These are phyloP conservation scores for Chromobotia macracanthus DNA, from an alignment of 2,797 vertebrate species.

Conservation along the genomic window DNA sequence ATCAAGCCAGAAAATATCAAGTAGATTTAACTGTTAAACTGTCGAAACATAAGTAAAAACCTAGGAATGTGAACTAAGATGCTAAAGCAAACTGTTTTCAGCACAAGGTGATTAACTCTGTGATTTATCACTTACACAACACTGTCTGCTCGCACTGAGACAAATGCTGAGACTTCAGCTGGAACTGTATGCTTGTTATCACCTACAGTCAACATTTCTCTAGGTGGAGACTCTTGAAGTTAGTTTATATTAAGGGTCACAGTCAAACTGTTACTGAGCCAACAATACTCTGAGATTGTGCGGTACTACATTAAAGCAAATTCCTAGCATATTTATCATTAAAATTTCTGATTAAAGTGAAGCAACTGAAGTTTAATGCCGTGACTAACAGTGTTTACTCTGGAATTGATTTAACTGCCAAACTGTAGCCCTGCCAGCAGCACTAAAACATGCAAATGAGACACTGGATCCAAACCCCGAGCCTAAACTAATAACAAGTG, in stretches of 20 bases:
- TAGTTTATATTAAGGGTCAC: conserved; percentile 37
- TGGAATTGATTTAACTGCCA: conserved; percentile 6
- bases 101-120: not conserved
- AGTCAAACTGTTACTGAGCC: conserved; percentile 8
- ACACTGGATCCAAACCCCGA: conserved; percentile 2
- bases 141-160: conserved; percentile 54
- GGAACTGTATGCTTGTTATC: conserved; percentile 49
- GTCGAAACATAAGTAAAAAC: too few species aligned
- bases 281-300: conserved; percentile 6
- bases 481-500: conserved; percentile 18
- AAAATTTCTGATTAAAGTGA: not conserved
- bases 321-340: conserved; percentile 10
- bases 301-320: not conserved
- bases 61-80: too few species aligned
- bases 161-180: conserved; percentile 64
- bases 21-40: not conserved
- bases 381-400: conserved; percentile 6
- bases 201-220: conserved; percentile 67
- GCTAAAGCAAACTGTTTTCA: not conserved
- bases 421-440: not conserved
- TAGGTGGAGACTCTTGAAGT: conserved; percentile 54
- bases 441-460: conserved; percentile 32
- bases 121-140: conserved; percentile 53
- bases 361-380: not conserved
- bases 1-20: not conserved